Evolutionary conservation across 2,797 vertebrate genomes (phyloP).

Genomic region (Carapus acus): DNA sequence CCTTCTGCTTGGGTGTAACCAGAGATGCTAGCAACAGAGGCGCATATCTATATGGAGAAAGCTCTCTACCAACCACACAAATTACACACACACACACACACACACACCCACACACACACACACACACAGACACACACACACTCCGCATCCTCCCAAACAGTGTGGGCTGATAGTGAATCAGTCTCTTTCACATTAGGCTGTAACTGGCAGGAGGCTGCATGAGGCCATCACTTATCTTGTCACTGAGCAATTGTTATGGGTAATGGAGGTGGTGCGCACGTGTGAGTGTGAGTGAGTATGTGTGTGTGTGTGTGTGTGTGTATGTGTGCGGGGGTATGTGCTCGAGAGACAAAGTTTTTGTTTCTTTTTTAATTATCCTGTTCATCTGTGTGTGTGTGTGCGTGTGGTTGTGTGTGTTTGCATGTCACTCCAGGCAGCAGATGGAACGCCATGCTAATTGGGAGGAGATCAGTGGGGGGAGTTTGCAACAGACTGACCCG

Average conservation of each 20-base stretch:
- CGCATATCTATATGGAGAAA: slow-evolving; percentile 47
- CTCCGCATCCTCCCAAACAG: slow-evolving; percentile 39
- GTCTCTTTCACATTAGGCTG: slow-evolving; percentile 65
- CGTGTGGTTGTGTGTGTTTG: slow-evolving; percentile 31
- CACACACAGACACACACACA: slow-evolving; percentile 12
- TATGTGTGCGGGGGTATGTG: slow-evolving; percentile 10
- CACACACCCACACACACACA: slow-evolving; percentile 20
- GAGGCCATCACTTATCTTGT: slow-evolving; percentile 68
- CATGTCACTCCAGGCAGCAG: slow-evolving; percentile 57
- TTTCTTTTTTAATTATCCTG: too few relatives aligned
- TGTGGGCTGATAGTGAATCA: slow-evolving; percentile 59
- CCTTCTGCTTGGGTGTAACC: slow-evolving; percentile 58
- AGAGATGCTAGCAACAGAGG: slow-evolving; percentile 63
- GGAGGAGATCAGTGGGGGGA: slow-evolving; percentile 60
- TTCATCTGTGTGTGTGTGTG: slow-evolving; percentile 11
- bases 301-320: slow-evolving; percentile 10
- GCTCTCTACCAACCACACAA: slow-evolving; percentile 41
- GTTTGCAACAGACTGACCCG: slow-evolving; percentile 61
- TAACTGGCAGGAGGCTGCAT: slow-evolving; percentile 67
- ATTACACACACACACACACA: slow-evolving; percentile 10
- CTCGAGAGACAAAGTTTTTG: slow-evolving; percentile 22
- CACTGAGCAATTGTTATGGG: slow-evolving; percentile 65
- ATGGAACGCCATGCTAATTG: slow-evolving; percentile 70
- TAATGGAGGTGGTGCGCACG: slow-evolving; percentile 50
- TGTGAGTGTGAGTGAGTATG: slow-evolving; percentile 9